These are phyloP conservation scores for Callorhinus ursinus DNA, from an alignment of 2,113 vertebrate species.

Conservation along the genomic window DNA sequence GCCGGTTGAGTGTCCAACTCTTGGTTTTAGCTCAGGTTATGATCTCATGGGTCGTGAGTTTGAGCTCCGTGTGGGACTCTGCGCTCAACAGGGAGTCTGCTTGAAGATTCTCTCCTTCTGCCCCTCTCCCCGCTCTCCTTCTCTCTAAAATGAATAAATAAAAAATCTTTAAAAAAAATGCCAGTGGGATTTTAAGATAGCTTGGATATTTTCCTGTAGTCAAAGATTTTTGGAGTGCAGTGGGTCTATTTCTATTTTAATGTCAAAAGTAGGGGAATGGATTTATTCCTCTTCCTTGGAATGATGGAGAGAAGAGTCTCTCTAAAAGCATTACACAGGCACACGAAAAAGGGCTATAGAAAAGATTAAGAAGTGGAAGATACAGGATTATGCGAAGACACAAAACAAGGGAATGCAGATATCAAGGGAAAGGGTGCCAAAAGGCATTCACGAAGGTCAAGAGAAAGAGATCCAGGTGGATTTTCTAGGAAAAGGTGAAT, in stretches of 20 bases:
- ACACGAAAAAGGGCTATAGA: background rate
- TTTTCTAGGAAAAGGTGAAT: background rate
- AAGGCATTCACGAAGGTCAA: background rate
- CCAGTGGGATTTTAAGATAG: background rate
- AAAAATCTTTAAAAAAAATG: background rate
- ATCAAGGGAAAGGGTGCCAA: background rate
- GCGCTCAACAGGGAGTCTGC: background rate
- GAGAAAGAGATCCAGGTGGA: background rate
- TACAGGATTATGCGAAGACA: background rate
- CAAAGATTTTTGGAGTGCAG: background rate
- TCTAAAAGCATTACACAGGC: background rate
- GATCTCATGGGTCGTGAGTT: background rate
- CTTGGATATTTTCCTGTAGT: background rate
- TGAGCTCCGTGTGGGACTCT: background rate
- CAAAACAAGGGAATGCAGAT: background rate
- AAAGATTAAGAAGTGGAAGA: slow-evolving; percentile 1
- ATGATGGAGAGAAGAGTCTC: background rate
- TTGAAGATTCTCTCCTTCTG: background rate
- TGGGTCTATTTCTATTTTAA: slow-evolving; percentile 21
- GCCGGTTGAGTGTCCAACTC: background rate
- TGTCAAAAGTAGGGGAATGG: background rate
- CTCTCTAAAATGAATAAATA: background rate
- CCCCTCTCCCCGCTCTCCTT: background rate
- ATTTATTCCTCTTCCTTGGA: background rate
- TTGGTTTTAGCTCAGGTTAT: background rate